Conservation (phyloP, 1,140 invertebrate genomes). For the Oscheius sp. region DNA sequence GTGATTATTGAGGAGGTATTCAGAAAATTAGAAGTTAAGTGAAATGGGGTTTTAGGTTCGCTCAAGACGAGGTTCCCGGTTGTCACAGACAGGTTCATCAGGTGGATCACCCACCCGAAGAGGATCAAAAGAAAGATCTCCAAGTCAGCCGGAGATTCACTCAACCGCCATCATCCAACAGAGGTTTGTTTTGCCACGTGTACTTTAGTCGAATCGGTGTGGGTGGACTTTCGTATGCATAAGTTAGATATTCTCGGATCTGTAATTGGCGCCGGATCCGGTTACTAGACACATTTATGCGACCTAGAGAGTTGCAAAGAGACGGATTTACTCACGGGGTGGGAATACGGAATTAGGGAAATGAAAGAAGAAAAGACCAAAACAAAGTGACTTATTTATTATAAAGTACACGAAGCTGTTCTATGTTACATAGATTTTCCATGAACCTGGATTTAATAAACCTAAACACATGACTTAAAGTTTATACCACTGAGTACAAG, state of each 20-base stretch:
- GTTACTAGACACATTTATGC: not conserved
- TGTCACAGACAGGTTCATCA: conserved; percentile 36
- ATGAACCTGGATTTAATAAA: too few relatives aligned
- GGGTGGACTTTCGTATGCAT: not conserved
- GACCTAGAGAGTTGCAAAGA: too few relatives aligned
- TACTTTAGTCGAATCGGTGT: not conserved
- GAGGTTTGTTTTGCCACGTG: conserved; percentile 17
- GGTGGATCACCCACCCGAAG: conserved; percentile 32
- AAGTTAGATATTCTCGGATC: not conserved
- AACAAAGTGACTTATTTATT: too few relatives aligned
- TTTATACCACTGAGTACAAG: too few relatives aligned
- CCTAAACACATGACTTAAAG: too few relatives aligned
- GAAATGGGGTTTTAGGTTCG: conserved; percentile 14
- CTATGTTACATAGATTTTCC: too few relatives aligned
- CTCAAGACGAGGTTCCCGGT: conserved; percentile 31
- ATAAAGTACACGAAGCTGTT: too few relatives aligned
- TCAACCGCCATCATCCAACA: conserved; percentile 28
- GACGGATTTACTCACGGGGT: too few relatives aligned
- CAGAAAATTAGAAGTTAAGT: not conserved
- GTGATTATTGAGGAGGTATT: conserved; percentile 39
- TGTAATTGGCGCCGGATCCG: not conserved
- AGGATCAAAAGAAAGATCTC: conserved; percentile 36
- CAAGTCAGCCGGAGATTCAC: conserved; percentile 41
- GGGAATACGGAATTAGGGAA: too few relatives aligned
- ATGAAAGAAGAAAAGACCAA: too few relatives aligned